Conservation (phyloP, 92 coral and sea anemone species). For the Paragorgia papillata region DNA sequence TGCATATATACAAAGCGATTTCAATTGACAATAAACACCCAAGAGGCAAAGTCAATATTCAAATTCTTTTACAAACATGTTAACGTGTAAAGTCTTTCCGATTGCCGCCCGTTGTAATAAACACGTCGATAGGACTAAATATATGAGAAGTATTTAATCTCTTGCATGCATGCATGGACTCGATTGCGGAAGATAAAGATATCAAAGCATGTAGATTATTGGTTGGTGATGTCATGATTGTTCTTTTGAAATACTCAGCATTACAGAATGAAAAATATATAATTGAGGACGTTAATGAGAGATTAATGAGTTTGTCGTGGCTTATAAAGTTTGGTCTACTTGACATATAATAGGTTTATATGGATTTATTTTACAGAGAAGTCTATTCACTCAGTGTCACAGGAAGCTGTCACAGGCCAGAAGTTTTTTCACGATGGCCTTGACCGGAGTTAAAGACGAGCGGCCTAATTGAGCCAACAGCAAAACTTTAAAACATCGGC, state of each 20-base stretch:
- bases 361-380: too few relatives aligned
- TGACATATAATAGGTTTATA: too few relatives aligned
- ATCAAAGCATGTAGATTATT: too few relatives aligned
- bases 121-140: too few relatives aligned
- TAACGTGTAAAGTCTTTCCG: neutral
- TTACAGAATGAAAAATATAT: neutral
- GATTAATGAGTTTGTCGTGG: neutral
- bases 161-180: too few relatives aligned
- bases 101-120: neutral
- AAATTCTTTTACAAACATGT: constrained; percentile 30
- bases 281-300: neutral
- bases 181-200: too few relatives aligned
- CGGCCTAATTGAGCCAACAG: neutral
- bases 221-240: too few relatives aligned
- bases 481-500: neutral
- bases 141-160: too few relatives aligned
- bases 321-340: neutral
- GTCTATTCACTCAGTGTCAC: too few relatives aligned
- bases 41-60: constrained; percentile 35
- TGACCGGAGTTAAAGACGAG: neutral
- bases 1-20: constrained; percentile 5
- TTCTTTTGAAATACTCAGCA: neutral
- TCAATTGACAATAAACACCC: constrained; percentile 15
- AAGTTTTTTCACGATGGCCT: neutral
- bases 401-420: neutral